These are phyloP conservation scores for Conus canariensis DNA, from an alignment of 2,888 invertebrate genomes.

Conservation along the genomic window DNA sequence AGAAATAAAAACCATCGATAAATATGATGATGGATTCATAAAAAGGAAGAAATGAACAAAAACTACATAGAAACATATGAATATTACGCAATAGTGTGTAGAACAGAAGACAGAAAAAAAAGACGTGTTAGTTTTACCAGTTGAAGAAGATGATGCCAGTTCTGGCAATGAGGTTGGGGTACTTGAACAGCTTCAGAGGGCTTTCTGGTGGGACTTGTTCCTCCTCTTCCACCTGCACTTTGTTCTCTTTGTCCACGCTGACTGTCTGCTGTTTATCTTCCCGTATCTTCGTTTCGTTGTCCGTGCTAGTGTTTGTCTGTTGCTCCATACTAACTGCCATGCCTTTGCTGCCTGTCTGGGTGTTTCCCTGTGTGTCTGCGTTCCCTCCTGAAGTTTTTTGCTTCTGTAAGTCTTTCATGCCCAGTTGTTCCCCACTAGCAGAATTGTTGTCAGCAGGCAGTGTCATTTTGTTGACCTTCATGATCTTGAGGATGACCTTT, in stretches of 20 bases:
- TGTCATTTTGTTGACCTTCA: not conserved
- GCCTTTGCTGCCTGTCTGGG: not conserved
- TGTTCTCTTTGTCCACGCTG: not conserved
- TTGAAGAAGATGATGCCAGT: constrained; percentile 12
- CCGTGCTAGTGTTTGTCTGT: not conserved
- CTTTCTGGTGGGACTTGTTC: not conserved
- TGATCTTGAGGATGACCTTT: not conserved
- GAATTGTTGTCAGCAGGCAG: not conserved
- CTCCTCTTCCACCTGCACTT: not conserved
- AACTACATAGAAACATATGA: not conserved
- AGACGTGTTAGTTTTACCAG: not conserved
- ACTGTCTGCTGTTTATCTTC: not conserved
- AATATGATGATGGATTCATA: no score
- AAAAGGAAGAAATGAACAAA: not conserved
- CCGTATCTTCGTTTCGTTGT: not conserved
- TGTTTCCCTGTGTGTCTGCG: no score
- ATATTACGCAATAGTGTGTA: no score
- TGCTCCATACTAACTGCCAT: not conserved
- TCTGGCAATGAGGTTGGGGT: not conserved
- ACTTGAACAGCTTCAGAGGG: not conserved
- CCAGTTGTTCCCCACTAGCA: not conserved
- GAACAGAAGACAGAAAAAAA: no score
- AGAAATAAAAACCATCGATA: no score
- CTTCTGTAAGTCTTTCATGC: no score
- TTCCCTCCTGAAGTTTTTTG: no score